Evolutionary conservation across 2,888 invertebrate species (phyloP).

Genomic region (Anagyrus pseudococci): DNA sequence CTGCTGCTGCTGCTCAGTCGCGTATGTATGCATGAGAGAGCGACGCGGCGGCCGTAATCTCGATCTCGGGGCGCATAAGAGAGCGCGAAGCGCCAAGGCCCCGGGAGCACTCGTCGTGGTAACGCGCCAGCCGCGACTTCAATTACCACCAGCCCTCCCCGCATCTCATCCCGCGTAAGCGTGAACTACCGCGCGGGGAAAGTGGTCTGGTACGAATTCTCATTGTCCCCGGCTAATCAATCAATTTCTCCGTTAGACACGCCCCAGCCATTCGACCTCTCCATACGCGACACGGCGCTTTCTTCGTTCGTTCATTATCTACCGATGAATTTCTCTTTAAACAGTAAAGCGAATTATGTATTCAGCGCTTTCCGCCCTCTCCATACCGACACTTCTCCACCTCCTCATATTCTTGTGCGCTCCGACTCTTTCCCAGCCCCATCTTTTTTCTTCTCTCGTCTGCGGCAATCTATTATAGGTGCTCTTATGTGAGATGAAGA

Average conservation of each 20-base stretch:
- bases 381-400: background rate
- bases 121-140: constrained; percentile 10
- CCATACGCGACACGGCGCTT: background rate
- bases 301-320: constrained; percentile 32
- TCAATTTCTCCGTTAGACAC: constrained; percentile 20
- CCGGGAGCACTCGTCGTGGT: background rate
- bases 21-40: background rate
- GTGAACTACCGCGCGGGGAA: no score
- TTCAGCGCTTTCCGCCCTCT: no score
- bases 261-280: background rate
- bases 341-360: constrained; percentile 32
- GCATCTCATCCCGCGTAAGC: no score
- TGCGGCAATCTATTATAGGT: constrained; percentile 6
- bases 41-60: background rate
- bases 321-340: constrained; percentile 33
- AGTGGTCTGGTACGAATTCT: constrained; percentile 1
- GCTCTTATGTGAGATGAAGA: constrained; percentile 6
- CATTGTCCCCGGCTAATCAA: constrained; percentile 35
- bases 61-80: no score
- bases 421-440: no score
- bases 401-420: constrained; percentile 19
- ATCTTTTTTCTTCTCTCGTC: constrained; percentile 7
- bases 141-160: constrained; percentile 7
- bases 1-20: background rate
- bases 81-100: background rate